Evolutionary conservation across 2,113 vertebrate genomes (phyloP).

Genomic region (Eulemur rufifrons): DNA sequence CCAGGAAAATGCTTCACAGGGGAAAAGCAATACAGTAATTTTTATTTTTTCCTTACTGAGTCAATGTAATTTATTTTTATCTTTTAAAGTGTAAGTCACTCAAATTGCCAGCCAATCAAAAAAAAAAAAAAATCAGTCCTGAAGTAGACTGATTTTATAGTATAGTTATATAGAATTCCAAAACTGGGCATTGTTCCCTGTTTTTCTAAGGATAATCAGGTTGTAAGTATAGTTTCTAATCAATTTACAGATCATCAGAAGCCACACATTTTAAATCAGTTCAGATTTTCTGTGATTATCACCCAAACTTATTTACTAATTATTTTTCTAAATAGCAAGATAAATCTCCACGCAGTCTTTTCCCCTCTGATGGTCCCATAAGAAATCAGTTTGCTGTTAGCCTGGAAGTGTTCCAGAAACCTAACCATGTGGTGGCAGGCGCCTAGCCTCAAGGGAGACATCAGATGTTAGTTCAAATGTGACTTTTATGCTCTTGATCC

Average conservation of each 20-base stretch:
- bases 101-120: neutral
- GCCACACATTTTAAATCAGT: conserved; percentile 1
- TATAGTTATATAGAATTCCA: neutral
- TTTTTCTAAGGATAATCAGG: conserved; percentile 45
- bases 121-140: neutral
- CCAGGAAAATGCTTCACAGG: neutral
- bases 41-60: conserved; percentile 25
- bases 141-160: neutral
- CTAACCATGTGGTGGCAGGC: conserved; percentile 25
- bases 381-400: conserved; percentile 73
- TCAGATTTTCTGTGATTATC: conserved; percentile 63
- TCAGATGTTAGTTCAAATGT: conserved; percentile 63
- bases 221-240: conserved; percentile 46
- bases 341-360: conserved; percentile 43
- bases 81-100: conserved; percentile 28
- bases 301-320: conserved; percentile 70
- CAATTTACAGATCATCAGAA: conserved; percentile 55
- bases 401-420: conserved; percentile 62
- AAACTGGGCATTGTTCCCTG: conserved; percentile 20
- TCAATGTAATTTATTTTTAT: conserved; percentile 29
- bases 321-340: conserved; percentile 72
- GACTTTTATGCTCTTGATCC: conserved; percentile 50
- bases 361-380: conserved; percentile 25
- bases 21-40: neutral
- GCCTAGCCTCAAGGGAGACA: conserved; percentile 46